phyloP scores from a whole-genome alignment of 2,797 vertebrate genomes.

The Euphonia xanthogaster region DNA sequence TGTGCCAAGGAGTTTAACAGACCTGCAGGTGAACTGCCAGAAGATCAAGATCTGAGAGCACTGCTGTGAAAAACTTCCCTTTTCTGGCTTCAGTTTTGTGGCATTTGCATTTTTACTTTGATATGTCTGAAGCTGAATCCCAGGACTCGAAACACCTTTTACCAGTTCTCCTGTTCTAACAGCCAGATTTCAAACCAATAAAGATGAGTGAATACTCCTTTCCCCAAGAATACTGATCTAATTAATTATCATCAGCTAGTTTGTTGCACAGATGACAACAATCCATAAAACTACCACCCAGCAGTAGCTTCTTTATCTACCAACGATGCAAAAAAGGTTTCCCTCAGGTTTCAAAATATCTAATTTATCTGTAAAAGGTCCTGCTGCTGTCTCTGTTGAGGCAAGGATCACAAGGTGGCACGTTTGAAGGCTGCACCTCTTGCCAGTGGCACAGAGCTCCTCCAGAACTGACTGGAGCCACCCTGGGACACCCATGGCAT shows the following conservation, averaged over 20 bases:
- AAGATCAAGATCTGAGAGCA: neutral
- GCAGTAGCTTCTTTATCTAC: neutral
- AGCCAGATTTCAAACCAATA: neutral
- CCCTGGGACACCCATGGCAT: neutral
- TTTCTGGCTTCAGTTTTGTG: neutral
- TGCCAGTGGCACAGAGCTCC: neutral
- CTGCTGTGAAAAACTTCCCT: neutral
- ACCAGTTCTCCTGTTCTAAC: neutral
- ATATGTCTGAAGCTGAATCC: neutral
- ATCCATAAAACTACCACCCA: neutral
- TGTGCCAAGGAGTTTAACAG: neutral
- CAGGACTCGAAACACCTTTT: neutral
- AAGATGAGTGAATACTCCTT: neutral
- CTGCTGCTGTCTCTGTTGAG: neutral
- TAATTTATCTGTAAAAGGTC: neutral
- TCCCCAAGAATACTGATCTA: neutral
- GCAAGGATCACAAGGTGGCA: neutral
- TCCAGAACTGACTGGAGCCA: neutral
- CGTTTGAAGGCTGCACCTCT: accelerated
- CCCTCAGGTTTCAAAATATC: neutral
- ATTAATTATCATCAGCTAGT: neutral
- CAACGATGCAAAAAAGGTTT: neutral
- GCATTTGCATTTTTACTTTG: neutral
- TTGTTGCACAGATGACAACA: neutral
- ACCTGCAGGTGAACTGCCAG: neutral